Evolutionary conservation across 2,797 vertebrate species (phyloP).

Genomic region (Ara ararauna): DNA sequence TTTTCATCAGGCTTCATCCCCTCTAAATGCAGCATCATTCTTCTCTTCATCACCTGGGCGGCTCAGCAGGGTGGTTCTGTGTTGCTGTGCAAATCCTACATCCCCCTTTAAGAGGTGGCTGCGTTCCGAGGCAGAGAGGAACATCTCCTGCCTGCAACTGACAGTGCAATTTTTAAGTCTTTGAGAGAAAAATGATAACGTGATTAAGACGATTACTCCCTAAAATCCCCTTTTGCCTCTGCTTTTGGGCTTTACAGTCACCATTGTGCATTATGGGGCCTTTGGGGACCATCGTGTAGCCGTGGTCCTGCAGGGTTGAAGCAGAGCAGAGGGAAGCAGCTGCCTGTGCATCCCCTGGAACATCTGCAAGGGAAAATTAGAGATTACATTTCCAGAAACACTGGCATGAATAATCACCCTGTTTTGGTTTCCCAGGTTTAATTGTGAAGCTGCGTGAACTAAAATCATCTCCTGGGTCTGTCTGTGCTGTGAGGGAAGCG

Average conservation of each 20-base stretch:
- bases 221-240: neutral
- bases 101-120: neutral
- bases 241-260: neutral
- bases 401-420: neutral
- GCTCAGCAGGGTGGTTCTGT: neutral
- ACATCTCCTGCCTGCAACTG: neutral
- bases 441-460: slow-evolving; percentile 45
- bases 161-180: neutral
- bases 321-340: neutral
- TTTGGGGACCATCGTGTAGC: neutral
- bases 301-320: fast-evolving
- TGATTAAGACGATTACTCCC: neutral
- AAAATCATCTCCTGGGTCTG: slow-evolving; percentile 21
- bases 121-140: neutral
- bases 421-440: slow-evolving; percentile 37
- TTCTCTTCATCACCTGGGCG: neutral
- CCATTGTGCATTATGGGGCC: fast-evolving
- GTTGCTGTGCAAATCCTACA: neutral
- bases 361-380: slow-evolving; percentile 6
- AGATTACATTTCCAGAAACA: slow-evolving; percentile 4
- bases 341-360: neutral
- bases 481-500: neutral
- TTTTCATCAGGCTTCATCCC: neutral
- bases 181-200: neutral
- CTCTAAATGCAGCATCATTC: neutral